Conservation (phyloP, 2,113 vertebrate species). For the Dryoscopus gambensis region DNA sequence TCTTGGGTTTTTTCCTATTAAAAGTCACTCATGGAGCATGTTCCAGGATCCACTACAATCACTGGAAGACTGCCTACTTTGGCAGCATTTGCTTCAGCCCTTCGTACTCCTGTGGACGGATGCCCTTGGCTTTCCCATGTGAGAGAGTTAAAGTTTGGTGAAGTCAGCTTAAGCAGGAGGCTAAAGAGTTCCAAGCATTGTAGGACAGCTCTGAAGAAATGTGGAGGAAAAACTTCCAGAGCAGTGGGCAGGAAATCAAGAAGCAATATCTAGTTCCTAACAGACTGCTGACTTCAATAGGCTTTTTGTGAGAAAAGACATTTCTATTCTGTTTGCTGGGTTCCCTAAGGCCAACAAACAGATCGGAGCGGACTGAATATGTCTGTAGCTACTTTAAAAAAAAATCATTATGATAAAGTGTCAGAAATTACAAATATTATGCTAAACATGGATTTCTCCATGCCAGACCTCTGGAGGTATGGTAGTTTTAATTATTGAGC, state of each 20-base stretch:
- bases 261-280: background rate
- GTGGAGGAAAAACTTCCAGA: background rate
- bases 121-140: background rate
- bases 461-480: background rate
- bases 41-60: background rate
- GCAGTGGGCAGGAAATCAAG: background rate
- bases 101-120: accelerated
- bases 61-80: background rate
- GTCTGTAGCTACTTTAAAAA: background rate
- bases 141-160: background rate
- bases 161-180: background rate
- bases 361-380: background rate
- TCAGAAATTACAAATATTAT: background rate
- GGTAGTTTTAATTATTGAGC: background rate
- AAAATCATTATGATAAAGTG: background rate
- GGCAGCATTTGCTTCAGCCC: background rate
- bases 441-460: background rate
- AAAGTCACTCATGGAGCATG: background rate
- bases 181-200: background rate
- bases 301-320: background rate
- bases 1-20: background rate
- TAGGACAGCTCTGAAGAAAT: background rate
- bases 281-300: background rate
- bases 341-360: background rate
- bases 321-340: background rate